These are phyloP conservation scores for Dendroctonus valens DNA, from an alignment of 1,140 invertebrate genomes.

Conservation along the genomic window DNA sequence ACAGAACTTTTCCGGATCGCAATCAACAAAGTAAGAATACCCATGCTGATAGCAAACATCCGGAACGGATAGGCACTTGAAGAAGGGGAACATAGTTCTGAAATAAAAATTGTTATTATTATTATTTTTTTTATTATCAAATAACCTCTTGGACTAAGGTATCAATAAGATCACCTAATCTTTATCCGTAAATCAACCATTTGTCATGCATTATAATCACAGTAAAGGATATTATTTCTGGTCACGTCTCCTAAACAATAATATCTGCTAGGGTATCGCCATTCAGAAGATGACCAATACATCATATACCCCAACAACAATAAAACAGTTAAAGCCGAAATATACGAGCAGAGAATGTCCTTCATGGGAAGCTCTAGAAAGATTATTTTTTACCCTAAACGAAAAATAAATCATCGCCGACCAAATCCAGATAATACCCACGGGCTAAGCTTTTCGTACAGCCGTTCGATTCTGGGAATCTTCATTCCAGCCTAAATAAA, in stretches of 20 bases:
- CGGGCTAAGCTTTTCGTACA: conserved; percentile 12
- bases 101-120: too few relatives aligned
- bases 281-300: conserved; percentile 2
- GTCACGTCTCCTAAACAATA: not conserved
- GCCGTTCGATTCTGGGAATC: conserved; percentile 9
- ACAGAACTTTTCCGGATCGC: too few relatives aligned
- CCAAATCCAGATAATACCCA: conserved; percentile 10
- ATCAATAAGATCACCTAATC: too few relatives aligned
- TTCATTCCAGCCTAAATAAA: conserved; percentile 21
- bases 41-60: too few relatives aligned
- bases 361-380: conserved; percentile 6
- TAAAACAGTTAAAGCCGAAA: conserved; percentile 4
- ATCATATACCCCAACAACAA: not conserved
- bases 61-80: too few relatives aligned
- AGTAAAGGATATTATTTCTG: not conserved
- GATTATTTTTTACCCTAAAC: conserved; percentile 10
- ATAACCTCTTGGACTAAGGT: too few relatives aligned
- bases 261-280: not conserved
- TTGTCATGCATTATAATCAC: too few relatives aligned
- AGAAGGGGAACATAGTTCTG: too few relatives aligned
- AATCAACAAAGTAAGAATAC: too few relatives aligned
- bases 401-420: conserved; percentile 9
- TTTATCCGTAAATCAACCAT: too few relatives aligned
- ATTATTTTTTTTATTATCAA: too few relatives aligned
- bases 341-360: conserved; percentile 7